These are phyloP conservation scores for Labeo rohita DNA, from an alignment of 2,113 vertebrate species.

Conservation along the genomic window DNA sequence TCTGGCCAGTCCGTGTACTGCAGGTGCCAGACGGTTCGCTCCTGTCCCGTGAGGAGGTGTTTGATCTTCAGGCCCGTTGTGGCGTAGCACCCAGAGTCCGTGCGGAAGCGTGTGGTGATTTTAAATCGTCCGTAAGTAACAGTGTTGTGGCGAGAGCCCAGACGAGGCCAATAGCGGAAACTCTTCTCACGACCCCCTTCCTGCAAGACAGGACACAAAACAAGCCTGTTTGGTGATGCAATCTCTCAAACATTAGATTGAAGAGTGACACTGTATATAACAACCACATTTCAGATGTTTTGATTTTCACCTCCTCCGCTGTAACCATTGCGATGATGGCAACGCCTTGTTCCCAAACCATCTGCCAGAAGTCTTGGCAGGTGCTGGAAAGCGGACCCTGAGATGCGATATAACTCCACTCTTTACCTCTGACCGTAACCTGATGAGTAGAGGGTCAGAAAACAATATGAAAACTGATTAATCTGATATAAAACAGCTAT, in stretches of 20 bases:
- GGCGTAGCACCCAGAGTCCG: slow-evolving; percentile 96
- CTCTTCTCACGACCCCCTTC: slow-evolving; percentile 95
- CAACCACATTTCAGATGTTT: neutral
- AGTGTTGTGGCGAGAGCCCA: slow-evolving; percentile 94
- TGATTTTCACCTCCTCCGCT: slow-evolving; percentile 84
- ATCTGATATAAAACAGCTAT: neutral
- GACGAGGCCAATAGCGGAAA: slow-evolving; percentile 95
- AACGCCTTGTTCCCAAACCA: slow-evolving; percentile 97
- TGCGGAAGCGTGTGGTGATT: slow-evolving; percentile 96
- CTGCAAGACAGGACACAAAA: slow-evolving; percentile 67
- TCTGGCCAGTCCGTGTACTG: slow-evolving; percentile 99
- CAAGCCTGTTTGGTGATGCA: neutral
- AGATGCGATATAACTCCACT: slow-evolving; percentile 95
- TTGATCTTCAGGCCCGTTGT: slow-evolving; percentile 96
- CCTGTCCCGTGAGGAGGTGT: slow-evolving; percentile 92
- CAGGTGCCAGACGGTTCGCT: slow-evolving; percentile 96
- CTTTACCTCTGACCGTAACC: slow-evolving; percentile 85
- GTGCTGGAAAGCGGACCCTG: slow-evolving; percentile 93
- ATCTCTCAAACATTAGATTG: too few species aligned
- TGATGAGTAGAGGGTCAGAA: slow-evolving; percentile 61
- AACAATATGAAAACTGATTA: neutral
- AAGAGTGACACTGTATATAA: neutral
- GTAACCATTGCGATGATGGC: slow-evolving; percentile 98
- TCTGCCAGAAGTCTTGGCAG: slow-evolving; percentile 98
- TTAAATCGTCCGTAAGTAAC: slow-evolving; percentile 95